These are phyloP conservation scores for Sapajus apella DNA, from an alignment of 2,113 vertebrate genomes.

Conservation along the genomic window DNA sequence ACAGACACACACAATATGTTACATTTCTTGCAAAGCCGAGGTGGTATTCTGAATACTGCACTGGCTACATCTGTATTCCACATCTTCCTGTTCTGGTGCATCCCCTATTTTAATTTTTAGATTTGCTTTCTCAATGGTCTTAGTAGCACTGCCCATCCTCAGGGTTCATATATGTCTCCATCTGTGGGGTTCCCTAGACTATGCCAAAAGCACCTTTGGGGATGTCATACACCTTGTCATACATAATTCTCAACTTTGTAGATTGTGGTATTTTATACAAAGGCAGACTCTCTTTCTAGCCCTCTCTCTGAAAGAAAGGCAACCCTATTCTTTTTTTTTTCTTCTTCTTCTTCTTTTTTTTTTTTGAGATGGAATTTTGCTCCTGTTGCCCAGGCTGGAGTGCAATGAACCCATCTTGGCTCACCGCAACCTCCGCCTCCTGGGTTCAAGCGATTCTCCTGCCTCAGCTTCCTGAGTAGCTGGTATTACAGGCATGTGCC, in stretches of 20 bases:
- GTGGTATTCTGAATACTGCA: background rate
- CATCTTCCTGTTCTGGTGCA: background rate
- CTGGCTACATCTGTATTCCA: background rate
- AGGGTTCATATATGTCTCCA: background rate
- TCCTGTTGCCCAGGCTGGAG: too few species aligned
- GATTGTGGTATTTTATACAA: conserved; percentile 9
- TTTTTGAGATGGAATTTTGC: too few species aligned
- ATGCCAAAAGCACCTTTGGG: background rate
- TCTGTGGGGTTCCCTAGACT: background rate
- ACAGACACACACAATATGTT: background rate
- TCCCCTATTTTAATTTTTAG: background rate
- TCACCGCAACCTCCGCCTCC: too few species aligned
- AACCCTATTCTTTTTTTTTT: too few species aligned
- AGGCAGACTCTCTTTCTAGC: background rate
- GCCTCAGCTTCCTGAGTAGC: too few species aligned
- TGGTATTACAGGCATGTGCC: too few species aligned
- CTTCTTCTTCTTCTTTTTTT: background rate
- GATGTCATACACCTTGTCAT: background rate
- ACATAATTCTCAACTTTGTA: background rate
- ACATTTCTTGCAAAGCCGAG: background rate
- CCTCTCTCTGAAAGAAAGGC: background rate
- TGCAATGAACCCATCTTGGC: too few species aligned
- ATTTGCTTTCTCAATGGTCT: background rate
- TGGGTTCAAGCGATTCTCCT: too few species aligned
- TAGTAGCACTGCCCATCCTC: background rate